Evolutionary conservation across 2,888 invertebrate genomes (phyloP).

Genomic region (Orthosia gracilis): DNA sequence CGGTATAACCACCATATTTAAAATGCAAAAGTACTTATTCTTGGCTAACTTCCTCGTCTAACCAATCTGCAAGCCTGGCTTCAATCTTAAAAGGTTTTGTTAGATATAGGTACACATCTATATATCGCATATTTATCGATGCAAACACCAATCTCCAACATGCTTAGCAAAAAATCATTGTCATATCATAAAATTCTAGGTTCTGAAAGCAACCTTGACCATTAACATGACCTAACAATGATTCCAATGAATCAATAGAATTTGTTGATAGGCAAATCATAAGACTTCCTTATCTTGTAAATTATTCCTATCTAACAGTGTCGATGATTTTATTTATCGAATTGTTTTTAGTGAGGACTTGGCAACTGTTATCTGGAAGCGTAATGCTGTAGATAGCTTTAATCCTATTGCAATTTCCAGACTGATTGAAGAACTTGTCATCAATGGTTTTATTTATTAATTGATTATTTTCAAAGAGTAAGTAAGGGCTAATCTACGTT

Average conservation of each 20-base stretch:
- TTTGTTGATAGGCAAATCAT: conserved; percentile 11
- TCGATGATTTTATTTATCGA: conserved; percentile 27
- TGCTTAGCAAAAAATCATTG: background rate
- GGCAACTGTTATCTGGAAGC: conserved; percentile 35
- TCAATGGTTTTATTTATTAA: conserved; percentile 13
- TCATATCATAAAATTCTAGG: background rate
- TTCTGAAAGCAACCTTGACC: conserved; percentile 16
- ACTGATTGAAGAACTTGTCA: conserved; percentile 4
- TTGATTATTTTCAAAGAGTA: background rate
- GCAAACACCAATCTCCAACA: too few relatives aligned
- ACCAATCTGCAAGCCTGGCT: too few relatives aligned
- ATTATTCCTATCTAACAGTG: conserved; percentile 10
- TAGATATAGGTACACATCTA: too few relatives aligned
- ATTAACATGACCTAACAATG: conserved; percentile 4
- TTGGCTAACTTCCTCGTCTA: too few relatives aligned
- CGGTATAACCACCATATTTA: too few relatives aligned
- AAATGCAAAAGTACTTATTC: too few relatives aligned
- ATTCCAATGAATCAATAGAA: background rate
- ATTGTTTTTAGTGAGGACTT: conserved; percentile 29
- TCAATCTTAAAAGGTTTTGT: background rate
- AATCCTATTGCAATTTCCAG: background rate
- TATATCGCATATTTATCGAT: too few relatives aligned
- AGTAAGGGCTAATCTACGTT: too few relatives aligned
- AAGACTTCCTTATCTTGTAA: conserved; percentile 31
- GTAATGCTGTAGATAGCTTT: conserved; percentile 12